These are phyloP conservation scores for Scolopax rusticola DNA, from an alignment of 2,797 vertebrate species.

Conservation along the genomic window DNA sequence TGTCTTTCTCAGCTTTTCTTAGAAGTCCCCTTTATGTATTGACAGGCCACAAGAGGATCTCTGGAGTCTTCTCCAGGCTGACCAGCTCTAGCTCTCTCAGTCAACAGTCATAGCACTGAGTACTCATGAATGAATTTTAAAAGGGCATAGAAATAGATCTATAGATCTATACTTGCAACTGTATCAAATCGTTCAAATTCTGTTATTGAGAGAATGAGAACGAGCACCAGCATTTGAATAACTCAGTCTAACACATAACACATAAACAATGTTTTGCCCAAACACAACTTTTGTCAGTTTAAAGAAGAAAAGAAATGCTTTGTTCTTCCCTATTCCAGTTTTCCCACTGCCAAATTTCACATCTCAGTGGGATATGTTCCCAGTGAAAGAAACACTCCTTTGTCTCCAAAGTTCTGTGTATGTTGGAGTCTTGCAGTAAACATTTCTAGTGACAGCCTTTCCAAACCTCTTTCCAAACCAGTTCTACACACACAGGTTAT, in stretches of 20 bases:
- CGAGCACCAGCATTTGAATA: not conserved
- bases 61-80: no score
- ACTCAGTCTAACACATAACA: not conserved
- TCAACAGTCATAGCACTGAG: not conserved
- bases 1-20: no score
- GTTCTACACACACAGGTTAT: fast-evolving
- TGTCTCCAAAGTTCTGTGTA: not conserved
- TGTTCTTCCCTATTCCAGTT: not conserved
- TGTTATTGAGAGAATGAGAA: not conserved
- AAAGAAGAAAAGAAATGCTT: not conserved
- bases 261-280: not conserved
- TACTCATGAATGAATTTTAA: not conserved
- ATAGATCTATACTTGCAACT: not conserved
- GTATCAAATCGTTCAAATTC: not conserved
- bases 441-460: not conserved
- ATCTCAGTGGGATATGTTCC: not conserved
- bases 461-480: not conserved
- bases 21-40: no score
- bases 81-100: not conserved
- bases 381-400: not conserved
- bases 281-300: not conserved
- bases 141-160: not conserved
- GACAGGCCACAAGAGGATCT: no score
- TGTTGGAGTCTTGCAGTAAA: not conserved
- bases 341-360: not conserved